Evolutionary conservation across 2,797 vertebrate species (phyloP).

Genomic region (Pelochelys cantorii): DNA sequence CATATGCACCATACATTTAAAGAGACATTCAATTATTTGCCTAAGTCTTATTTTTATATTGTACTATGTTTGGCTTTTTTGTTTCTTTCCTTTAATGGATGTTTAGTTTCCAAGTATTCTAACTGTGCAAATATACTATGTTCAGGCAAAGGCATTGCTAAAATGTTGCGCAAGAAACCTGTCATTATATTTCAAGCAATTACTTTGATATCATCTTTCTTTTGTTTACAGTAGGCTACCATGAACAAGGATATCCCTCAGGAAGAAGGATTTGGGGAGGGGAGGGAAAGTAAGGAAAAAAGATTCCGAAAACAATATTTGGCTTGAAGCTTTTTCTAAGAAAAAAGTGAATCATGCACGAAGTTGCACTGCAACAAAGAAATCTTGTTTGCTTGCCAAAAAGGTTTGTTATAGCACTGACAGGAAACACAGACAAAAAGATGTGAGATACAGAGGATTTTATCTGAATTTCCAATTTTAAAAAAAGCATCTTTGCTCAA

Average conservation of each 20-base stretch:
- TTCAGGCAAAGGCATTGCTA: conserved; percentile 30
- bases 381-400: conserved; percentile 13
- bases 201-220: conserved; percentile 41
- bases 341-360: not conserved
- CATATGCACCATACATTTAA: conserved; percentile 10
- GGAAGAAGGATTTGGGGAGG: conserved; percentile 30
- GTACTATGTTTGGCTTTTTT: not conserved
- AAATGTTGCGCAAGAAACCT: conserved; percentile 13
- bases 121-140: conserved; percentile 31
- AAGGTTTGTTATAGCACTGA: conserved; percentile 28
- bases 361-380: conserved; percentile 22
- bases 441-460: not conserved
- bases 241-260: conserved; percentile 34
- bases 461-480: not conserved
- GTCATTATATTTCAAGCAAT: conserved; percentile 35
- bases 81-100: not conserved
- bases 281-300: conserved; percentile 41
- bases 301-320: conserved; percentile 25
- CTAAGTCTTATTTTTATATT: not conserved
- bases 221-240: conserved; percentile 54
- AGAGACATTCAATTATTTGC: conserved; percentile 31
- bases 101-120: conserved; percentile 30
- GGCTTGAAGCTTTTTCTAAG: conserved; percentile 22
- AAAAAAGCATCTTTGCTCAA: not conserved
- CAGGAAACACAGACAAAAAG: conserved; percentile 5